A percentile compares a stretch with the other conserved stretches of the same genome.
Evolutionary conservation across 2,113 vertebrate genomes (phyloP).

Genomic region (Lagenorhynchus albirostris): DNA sequence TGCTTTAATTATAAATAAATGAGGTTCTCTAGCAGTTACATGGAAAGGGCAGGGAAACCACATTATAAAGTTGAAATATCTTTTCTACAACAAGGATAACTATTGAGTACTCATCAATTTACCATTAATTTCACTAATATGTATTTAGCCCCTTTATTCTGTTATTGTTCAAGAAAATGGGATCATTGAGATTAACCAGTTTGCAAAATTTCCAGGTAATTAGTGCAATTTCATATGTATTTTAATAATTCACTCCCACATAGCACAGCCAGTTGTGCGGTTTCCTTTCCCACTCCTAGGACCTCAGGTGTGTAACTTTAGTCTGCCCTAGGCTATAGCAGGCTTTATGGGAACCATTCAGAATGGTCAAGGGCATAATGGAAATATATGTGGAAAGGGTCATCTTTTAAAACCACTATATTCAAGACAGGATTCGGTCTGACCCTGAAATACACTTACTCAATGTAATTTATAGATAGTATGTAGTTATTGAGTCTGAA

Average conservation of each 20-base stretch:
- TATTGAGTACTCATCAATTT: background rate
- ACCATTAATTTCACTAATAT: background rate
- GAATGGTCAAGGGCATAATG: slow-evolving; percentile 70
- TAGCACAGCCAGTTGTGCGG: background rate
- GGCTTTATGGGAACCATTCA: slow-evolving; percentile 67
- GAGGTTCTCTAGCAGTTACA: background rate
- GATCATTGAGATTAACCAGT: background rate
- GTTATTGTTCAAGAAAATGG: background rate
- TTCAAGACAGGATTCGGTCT: slow-evolving; percentile 64
- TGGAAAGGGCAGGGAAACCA: background rate
- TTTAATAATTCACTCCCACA: background rate
- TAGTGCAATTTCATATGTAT: slow-evolving; percentile 26
- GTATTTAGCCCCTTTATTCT: background rate
- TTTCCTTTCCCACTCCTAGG: background rate
- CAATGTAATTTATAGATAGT: slow-evolving; percentile 76
- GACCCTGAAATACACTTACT: slow-evolving; percentile 68
- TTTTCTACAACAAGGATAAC: background rate
- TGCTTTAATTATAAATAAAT: slow-evolving; percentile 5
- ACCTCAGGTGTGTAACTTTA: slow-evolving; percentile 6
- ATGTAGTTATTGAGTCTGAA: slow-evolving; percentile 71
- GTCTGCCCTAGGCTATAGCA: background rate
- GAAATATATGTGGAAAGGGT: slow-evolving; percentile 70
- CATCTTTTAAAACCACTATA: slow-evolving; percentile 69
- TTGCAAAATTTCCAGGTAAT: background rate
- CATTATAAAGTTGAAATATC: background rate